Conservation (phyloP, 23 tunicate species). For the Halocynthia roretzi region DNA sequence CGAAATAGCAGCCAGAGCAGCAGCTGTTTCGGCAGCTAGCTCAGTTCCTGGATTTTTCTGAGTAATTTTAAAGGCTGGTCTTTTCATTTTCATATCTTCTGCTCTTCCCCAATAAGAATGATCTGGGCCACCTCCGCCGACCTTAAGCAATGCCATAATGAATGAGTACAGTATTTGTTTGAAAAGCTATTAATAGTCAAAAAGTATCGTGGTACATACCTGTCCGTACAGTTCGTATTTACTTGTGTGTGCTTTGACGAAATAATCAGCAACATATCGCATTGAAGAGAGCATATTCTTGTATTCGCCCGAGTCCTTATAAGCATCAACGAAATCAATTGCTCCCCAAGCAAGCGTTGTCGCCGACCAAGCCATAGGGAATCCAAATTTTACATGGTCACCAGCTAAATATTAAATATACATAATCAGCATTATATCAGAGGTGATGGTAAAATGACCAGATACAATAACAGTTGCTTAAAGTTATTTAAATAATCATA, state of each 20-base stretch:
- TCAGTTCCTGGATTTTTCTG: conserved; percentile 81
- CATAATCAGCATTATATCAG: no score
- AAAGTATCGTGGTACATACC: conserved; percentile 14
- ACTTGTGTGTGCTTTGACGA: conserved; percentile 82
- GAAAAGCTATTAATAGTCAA: not conserved
- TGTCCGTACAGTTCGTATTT: conserved; percentile 89
- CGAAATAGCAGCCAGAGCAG: conserved; percentile 92
- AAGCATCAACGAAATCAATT: conserved; percentile 83
- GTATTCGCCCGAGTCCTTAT: conserved; percentile 66
- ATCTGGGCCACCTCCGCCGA: conserved; percentile 77
- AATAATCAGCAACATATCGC: conserved; percentile 91
- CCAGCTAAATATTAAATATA: conserved; percentile 53
- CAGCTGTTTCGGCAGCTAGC: conserved; percentile 94
- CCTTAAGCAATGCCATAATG: conserved; percentile 13
- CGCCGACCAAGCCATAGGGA: conserved; percentile 97
- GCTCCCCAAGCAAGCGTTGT: conserved; percentile 98
- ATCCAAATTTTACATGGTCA: conserved; percentile 94
- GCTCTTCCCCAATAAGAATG: conserved; percentile 87
- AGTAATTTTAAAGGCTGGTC: conserved; percentile 80
- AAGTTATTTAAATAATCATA: not conserved
- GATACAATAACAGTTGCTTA: not conserved
- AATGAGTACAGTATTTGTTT: no score
- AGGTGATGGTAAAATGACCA: not conserved
- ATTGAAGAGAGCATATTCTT: conserved; percentile 45
- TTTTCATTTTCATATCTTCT: conserved; percentile 77